Evolutionary conservation across 2,797 vertebrate species (phyloP).

Genomic region (Sebastes aleutianus): DNA sequence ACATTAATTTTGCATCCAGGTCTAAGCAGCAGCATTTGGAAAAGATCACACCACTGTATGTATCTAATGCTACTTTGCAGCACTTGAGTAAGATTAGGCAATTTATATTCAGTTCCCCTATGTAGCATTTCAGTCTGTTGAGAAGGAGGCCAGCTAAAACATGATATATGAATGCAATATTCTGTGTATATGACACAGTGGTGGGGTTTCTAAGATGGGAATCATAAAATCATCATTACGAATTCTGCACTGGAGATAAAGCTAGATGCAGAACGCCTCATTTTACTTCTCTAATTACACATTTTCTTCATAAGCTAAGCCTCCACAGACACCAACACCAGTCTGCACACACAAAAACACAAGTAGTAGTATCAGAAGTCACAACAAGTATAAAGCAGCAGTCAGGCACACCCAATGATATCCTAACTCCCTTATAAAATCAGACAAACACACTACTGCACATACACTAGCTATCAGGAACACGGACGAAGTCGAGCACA

Average conservation of each 20-base stretch:
- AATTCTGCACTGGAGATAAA: not conserved
- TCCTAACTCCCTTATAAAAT: not conserved
- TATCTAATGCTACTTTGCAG: not conserved
- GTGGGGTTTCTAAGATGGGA: not conserved
- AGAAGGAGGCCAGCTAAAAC: not conserved
- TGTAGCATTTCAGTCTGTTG: not conserved
- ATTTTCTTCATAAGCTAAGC: not conserved
- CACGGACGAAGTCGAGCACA: not conserved
- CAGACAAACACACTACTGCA: not conserved
- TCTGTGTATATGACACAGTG: not conserved
- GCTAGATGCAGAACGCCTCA: not conserved
- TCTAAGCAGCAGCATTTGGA: not conserved
- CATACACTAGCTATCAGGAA: not conserved
- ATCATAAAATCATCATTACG: not conserved
- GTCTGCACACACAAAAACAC: not conserved
- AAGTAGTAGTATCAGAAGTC: not conserved
- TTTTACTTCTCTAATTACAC: not conserved
- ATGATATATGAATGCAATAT: not conserved
- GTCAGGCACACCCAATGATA: not conserved
- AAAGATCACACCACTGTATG: not conserved
- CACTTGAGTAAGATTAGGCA: not conserved
- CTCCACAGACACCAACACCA: not conserved
- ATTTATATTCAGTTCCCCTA: conserved; percentile 8
- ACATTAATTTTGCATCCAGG: not conserved
- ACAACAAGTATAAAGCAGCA: not conserved